Evolutionary conservation across 2,113 vertebrate genomes (phyloP), one percentile per base, ranked within the genome.

Genomic region (Dipodomys stephensi): DNA sequence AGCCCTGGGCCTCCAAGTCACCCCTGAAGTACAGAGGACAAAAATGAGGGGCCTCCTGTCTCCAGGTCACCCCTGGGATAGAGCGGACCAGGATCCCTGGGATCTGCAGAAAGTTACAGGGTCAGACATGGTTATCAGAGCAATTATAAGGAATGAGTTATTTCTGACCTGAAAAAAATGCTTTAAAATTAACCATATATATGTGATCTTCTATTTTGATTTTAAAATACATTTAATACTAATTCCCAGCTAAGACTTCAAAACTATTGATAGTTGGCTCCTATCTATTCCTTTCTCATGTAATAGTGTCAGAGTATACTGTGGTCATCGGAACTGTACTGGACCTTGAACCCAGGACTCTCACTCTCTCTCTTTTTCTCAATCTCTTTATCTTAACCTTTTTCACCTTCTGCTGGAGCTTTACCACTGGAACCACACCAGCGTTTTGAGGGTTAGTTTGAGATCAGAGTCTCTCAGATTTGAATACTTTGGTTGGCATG

Each of bases 211-310:
- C 39, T 27, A 25, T 65, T 88, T 92, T 88, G 73, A 2, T 93
- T 87, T 32, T 93, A 81, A 92, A 68, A 57, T 78, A 74, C 12
- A 62, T 62, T 72, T 78, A 53, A 78, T 65, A 82, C 18, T 16
- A 65, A 79, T 46, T 60, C 13, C 82, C 18, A 67, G 23, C 46
- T 90, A 94, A 87, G 64, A 80, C 15, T 83, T 65, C 15, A 72
- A 81, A 49, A 86, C 11, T 57, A 32, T 22, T 44, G 53, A 22
- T 32, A 1, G 7, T 27, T 65, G 35, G 4, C 11, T 93, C 2
- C 68, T 88, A 78, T 4, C 3, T 4, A 19, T 32, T 68, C 74
- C 23, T 72, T 87, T 91, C 57, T 92, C 16, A 46, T 30, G 44
- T 88, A 88, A 7, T 44, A 35, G 10, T 20, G 78, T 73, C 86